Evolutionary conservation across 2,888 invertebrate genomes (phyloP), one percentile per base, ranked within the genome.

Genomic region (Eledona agricola): DNA sequence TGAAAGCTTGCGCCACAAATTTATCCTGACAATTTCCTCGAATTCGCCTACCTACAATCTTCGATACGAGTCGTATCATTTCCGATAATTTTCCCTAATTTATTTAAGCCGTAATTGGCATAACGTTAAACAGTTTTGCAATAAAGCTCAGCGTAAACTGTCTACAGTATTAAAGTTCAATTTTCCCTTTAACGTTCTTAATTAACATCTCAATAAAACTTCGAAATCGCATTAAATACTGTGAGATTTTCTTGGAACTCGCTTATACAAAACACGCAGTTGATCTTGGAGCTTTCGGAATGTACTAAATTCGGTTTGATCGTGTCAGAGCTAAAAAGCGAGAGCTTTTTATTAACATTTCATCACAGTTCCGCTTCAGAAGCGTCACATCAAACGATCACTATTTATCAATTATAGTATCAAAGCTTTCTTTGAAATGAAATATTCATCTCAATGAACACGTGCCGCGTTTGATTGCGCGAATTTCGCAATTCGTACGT

Each of bases 171-270:
- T 42, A 11, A 20, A 29, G 29, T 13, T 25, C n/a, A 38, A 38
- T 25, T 38, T 16, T 40, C 12, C 26, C 12, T 12, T 26, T 40
- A 28, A 5, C 28, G 19, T 10, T 17, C 10, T 16, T 26, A 43
- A 43, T 43, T 43, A 43, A 22, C 43, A 32, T 32, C 31, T 16
- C 16, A 43, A 32, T 23, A 22, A 43, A 43, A 43, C 22, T 43
- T 31, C 22, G n/a, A 43, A 43, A 31, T 32, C 43, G 28, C 32
- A 43, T 32, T 43, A 43, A 31, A 22, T 32, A 42, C 29, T 10
- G 31, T 13, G 20, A 42, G 12, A 29, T 42, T 38, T 42, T 42
- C 29, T 17, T 9, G n/a, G n/a, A n/a, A n/a, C n/a, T n/a, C n/a
- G n/a, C n/a, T n/a, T n/a, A n/a, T n/a, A n/a, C n/a, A n/a, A n/a